Base-by-base conservation (phyloP, 2,888 invertebrate species). In the Microdon myrmicae region DNA sequence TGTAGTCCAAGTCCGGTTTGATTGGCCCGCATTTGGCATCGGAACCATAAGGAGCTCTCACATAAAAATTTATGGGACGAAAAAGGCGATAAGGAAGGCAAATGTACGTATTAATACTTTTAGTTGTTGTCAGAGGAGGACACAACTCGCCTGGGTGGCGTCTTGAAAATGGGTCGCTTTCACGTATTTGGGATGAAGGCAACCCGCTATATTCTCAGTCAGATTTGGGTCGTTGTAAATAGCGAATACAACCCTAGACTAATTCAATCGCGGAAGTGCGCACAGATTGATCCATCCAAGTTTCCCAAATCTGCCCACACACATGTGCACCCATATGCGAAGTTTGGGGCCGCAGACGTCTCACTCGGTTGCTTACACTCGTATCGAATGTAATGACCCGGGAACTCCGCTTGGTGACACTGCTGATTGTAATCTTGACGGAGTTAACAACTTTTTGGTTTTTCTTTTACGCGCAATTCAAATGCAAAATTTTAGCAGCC, bases 61-160 rank as follows among this genome's bases (percentile, higher is more conserved):
- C 55, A 61, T 48, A 61, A 61, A 55, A 61, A 61, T 61, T 49
- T 61, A 55, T 61, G 60, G 37, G 38, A 43, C 55, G 60, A 49
- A 55, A 44, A 22, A 23, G 38, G 38, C 48, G 60, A 60, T 60
- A 60, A 60, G 55, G 48, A 47, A 32, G 37, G 17, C 28, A 26
- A 19, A n/a, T 13, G n/a, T n/a, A 19, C 10, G 7, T 26, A 28
- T n/a, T 29, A 29, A 60, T 54, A 47, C 16, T 22, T 25, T 8
- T 14, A 29, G 39, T 55, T 55, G 55, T 61, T 60, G 32, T 22
- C 22, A n/a, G n/a, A n/a, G n/a, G n/a, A n/a, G n/a, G n/a, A n/a
- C 16, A 17, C 34, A 19, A 3, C 17, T 10, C 7, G 17, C 10
- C 22, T 23, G n/a, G 32, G 14, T 32, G 8, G 17, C n/a, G 16